Conservation (phyloP, 2,888 invertebrate genomes). For the Pristionchus arcanus region DNA sequence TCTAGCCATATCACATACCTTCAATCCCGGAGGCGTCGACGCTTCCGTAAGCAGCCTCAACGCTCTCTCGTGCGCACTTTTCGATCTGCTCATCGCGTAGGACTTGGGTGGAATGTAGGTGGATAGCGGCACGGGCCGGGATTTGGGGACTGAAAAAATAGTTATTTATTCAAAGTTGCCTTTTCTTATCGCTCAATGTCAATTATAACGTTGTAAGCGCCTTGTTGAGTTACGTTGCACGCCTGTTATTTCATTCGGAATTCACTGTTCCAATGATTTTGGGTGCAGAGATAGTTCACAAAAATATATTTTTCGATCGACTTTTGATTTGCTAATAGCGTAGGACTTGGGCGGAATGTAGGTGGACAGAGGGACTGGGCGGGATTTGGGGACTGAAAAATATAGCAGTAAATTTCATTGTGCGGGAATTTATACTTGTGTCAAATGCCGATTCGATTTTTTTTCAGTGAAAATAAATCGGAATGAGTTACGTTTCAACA, state of each 20-base stretch:
- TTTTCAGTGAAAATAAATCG: no score
- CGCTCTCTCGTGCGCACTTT: conserved; percentile 28
- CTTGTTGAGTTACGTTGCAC: no score
- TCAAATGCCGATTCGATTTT: no score
- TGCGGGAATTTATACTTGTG: no score
- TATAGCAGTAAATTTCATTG: no score
- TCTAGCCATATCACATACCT: conserved; percentile 32
- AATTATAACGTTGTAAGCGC: no score
- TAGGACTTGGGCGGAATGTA: conserved; percentile 48
- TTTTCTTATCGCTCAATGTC: no score
- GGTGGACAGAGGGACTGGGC: conserved; percentile 47
- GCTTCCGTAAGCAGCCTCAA: conserved; percentile 35
- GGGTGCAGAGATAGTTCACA: no score
- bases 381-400: background rate
- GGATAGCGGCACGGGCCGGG: conserved; percentile 46
- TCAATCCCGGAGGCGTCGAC: conserved; percentile 49
- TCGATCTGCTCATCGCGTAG: background rate
- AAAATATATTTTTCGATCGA: no score
- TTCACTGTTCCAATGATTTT: no score
- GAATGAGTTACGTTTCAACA: no score
- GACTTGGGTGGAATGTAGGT: conserved; percentile 51
- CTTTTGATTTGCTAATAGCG: background rate
- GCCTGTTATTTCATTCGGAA: no score
- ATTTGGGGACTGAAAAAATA: background rate
- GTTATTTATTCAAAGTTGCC: background rate